Evolutionary conservation across 2,888 invertebrate species (phyloP).

Genomic region (Psylliodes chrysocephalus): DNA sequence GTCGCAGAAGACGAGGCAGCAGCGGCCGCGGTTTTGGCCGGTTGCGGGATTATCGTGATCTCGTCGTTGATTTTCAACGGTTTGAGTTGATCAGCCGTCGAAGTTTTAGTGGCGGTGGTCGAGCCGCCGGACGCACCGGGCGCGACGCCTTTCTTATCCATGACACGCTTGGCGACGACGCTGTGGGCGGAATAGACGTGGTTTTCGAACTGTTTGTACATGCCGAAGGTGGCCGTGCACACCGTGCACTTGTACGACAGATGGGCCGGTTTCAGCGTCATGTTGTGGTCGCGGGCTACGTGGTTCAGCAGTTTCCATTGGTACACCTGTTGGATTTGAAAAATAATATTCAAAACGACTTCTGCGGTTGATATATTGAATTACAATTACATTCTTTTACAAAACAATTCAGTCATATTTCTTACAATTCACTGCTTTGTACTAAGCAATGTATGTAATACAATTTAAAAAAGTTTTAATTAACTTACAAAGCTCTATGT

Average conservation of each 20-base stretch:
- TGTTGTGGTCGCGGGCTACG: constrained; percentile 90
- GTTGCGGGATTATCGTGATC: constrained; percentile 89
- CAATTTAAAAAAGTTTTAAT: no score
- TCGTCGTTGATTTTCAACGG: constrained; percentile 90
- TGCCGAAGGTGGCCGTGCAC: constrained; percentile 92
- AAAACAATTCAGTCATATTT: no score
- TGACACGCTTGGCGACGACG: constrained; percentile 86
- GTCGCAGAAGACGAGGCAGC: constrained; percentile 33
- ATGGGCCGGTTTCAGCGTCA: constrained; percentile 92
- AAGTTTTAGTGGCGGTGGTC: constrained; percentile 47
- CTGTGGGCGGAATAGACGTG: constrained; percentile 95
- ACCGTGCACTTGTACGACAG: constrained; percentile 95
- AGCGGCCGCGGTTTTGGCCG: constrained; percentile 71
- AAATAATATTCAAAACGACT: neutral
- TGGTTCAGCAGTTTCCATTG: constrained; percentile 94
- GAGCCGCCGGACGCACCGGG: constrained; percentile 48
- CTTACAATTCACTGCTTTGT: no score
- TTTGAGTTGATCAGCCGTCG: constrained; percentile 72
- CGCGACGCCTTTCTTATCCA: constrained; percentile 74
- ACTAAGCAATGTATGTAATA: no score
- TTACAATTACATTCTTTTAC: no score
- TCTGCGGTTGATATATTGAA: no score
- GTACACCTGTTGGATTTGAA: constrained; percentile 75
- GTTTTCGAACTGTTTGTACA: constrained; percentile 95
- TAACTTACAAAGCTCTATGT: no score